phyloP scores from a whole-genome alignment of 2,113 vertebrate species.

The Camarhynchus parvulus region DNA sequence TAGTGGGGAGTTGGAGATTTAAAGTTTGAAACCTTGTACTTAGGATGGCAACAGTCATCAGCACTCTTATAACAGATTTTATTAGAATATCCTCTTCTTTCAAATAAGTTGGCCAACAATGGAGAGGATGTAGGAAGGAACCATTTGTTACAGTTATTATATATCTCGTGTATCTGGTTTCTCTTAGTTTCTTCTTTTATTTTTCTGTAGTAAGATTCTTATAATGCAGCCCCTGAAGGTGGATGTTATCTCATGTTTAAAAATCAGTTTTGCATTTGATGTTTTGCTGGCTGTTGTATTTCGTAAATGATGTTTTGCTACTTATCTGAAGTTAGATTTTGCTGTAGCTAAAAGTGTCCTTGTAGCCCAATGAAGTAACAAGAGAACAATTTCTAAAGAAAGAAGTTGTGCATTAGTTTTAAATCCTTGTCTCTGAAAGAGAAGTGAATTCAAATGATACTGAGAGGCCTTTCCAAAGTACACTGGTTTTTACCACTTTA shows the following conservation, averaged over 20 bases:
- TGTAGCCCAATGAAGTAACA: neutral
- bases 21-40: neutral
- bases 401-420: neutral
- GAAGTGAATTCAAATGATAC: neutral
- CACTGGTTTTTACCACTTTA: neutral
- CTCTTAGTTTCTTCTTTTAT: neutral
- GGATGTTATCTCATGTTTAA: neutral
- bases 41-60: neutral
- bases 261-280: neutral
- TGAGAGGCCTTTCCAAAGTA: neutral
- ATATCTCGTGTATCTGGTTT: neutral
- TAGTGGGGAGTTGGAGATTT: neutral
- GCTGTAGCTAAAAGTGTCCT: neutral
- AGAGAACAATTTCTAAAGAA: neutral
- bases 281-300: neutral
- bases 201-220: neutral
- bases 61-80: neutral
- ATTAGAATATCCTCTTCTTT: neutral
- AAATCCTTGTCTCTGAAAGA: neutral
- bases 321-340: neutral
- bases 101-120: neutral
- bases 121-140: neutral
- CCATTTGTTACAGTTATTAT: neutral
- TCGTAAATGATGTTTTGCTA: neutral
- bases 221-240: neutral